Evolutionary conservation across 2,888 invertebrate genomes (phyloP), one percentile per base, ranked within the genome.

Genomic region (Sminthurides aquaticus): DNA sequence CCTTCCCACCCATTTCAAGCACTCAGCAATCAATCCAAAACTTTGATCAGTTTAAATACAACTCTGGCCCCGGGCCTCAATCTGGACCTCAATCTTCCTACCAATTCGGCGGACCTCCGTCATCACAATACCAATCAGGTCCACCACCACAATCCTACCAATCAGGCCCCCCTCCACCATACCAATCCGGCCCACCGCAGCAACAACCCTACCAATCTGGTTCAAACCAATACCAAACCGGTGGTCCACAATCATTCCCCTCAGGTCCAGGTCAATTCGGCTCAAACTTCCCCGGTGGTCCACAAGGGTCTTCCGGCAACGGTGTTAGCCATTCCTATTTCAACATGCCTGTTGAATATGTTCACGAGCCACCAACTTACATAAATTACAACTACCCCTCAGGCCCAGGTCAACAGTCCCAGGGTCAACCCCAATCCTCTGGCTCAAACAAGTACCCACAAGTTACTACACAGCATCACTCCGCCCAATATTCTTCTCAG

Each of bases 301-400:
- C n/a, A n/a, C n/a, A n/a, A n/a, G 43, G 15, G 15, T 34, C 43
- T 11, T 34, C 43, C 43, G 15, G 43, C 15, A 22, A 52, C 52
- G 52, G 52, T 8, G 22, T 52, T 20, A 15, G 11, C 5, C 52
- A 52, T 20, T 15, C 52, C 22, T 52, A 15, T 20, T 52, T 15
- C 52, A 52, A 52, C 20, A 52, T 52, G 52, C 52, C 52, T 5
- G 15, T 18, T 20, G 11, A 52, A 20, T 52, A 52, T 22, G 20
- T 52, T 52, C 18, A 52, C 15, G 52, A 52, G 20, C 52, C 52
- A 20, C 52, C 52, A 18, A 15, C 52, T 5, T 52, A 52, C 52
- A 5, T 52, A 5, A 52, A 15, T 20, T 22, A 52, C 26, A 29
- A 58, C 43, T 29, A 58, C n/a, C 29, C 11, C 29, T 8, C 58